A percentile compares a stretch with the other conserved stretches of the same genome.
Conservation (phyloP, 1,140 invertebrate species). For the Choristoneura fumiferana region DNA sequence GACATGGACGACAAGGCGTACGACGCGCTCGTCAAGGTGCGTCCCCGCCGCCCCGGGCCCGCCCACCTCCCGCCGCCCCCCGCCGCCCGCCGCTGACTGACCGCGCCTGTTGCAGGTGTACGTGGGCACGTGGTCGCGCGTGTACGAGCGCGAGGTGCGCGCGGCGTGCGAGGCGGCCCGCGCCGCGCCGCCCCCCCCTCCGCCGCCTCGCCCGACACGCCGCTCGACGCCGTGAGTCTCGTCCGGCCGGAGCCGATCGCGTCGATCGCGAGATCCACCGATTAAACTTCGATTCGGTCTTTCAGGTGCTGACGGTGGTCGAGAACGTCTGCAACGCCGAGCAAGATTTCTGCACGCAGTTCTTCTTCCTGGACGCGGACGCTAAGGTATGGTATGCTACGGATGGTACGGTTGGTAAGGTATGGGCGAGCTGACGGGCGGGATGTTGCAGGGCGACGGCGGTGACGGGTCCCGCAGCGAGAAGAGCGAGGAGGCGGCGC, state of each 20-base stretch:
- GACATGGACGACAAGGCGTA: slow-evolving; percentile 91
- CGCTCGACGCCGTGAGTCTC: slow-evolving; percentile 37
- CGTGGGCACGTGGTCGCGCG: slow-evolving; percentile 50
- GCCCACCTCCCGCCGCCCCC: no score
- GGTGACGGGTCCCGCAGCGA: slow-evolving; percentile 50
- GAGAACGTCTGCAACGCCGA: slow-evolving; percentile 96
- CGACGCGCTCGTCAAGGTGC: slow-evolving; percentile 83
- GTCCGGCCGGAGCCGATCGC: no score
- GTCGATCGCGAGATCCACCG: no score
- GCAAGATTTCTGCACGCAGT: slow-evolving; percentile 96
- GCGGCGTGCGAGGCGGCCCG: slow-evolving; percentile 51
- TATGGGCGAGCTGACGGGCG: no score
- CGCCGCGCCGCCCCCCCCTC: slow-evolving; percentile 44
- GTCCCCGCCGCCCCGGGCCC: no score
- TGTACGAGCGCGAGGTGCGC: slow-evolving; percentile 56
- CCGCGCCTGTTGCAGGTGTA: slow-evolving; percentile 39
- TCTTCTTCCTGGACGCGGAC: slow-evolving; percentile 90
- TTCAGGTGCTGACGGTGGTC: slow-evolving; percentile 89
- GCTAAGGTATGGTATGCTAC: slow-evolving; percentile 38
- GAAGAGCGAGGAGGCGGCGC: slow-evolving; percentile 62
- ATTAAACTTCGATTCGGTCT: slow-evolving; percentile 1
- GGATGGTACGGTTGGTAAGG: no score
- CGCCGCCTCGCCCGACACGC: slow-evolving; percentile 36
- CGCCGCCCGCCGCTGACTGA: no score
- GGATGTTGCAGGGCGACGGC: slow-evolving; percentile 35